These are phyloP conservation scores for Suncus etruscus DNA, from an alignment of 2,113 vertebrate species.

Conservation along the genomic window DNA sequence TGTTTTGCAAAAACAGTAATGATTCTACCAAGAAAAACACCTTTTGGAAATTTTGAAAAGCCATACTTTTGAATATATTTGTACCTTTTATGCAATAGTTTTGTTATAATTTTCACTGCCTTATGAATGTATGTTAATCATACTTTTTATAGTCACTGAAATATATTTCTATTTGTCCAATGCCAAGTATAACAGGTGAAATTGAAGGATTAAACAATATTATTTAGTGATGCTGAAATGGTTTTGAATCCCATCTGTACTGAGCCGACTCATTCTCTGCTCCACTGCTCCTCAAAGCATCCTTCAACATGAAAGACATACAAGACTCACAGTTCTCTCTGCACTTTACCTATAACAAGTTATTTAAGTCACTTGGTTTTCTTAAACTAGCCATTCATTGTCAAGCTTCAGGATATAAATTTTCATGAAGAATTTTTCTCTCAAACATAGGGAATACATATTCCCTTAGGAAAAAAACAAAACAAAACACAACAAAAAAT, in stretches of 20 bases:
- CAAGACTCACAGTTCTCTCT: not conserved
- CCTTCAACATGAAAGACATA: not conserved
- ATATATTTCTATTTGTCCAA: not conserved
- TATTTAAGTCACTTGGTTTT: not conserved
- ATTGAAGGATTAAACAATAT: not conserved
- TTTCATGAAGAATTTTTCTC: not conserved
- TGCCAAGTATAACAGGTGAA: not conserved
- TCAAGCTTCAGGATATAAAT: not conserved
- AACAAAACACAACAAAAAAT: slow-evolving; percentile 26
- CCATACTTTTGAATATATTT: slow-evolving; percentile 20
- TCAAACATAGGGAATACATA: not conserved
- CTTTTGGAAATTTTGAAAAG: slow-evolving; percentile 24
- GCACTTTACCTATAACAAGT: not conserved
- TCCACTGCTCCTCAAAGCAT: not conserved
- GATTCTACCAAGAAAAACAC: not conserved
- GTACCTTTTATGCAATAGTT: slow-evolving; percentile 30
- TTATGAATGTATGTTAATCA: slow-evolving; percentile 16
- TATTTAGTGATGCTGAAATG: not conserved
- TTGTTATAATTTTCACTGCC: slow-evolving; percentile 4
- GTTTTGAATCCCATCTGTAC: not conserved
- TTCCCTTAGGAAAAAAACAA: not conserved
- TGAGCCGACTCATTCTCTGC: not conserved
- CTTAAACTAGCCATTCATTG: not conserved
- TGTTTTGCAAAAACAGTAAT: slow-evolving; percentile 33
- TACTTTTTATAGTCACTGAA: not conserved